These are phyloP conservation scores for Spea multiplicata DNA, from an alignment of 2,113 vertebrate genomes.

Conservation along the genomic window DNA sequence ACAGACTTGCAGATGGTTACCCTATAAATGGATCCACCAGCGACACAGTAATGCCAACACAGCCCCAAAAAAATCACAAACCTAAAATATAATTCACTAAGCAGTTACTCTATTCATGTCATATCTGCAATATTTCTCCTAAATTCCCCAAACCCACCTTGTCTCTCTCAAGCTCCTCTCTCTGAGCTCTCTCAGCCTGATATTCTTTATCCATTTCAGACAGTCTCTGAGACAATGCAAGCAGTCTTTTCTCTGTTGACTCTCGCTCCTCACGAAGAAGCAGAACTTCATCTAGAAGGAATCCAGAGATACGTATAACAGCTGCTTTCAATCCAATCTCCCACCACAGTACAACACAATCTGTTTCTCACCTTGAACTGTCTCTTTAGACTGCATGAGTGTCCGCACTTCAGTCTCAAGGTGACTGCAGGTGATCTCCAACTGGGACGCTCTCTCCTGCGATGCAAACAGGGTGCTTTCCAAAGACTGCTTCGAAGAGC, in stretches of 20 bases:
- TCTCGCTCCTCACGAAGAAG: conserved; percentile 18
- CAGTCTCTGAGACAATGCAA: conserved; percentile 5
- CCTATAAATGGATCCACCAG: neutral
- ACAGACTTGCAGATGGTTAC: too few relatives aligned
- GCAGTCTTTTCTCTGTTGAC: conserved; percentile 5
- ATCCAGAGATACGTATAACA: neutral
- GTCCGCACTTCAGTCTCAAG: conserved; percentile 68
- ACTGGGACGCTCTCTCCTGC: conserved; percentile 66
- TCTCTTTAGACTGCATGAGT: conserved; percentile 72
- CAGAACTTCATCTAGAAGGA: conserved; percentile 24
- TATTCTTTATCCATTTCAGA: conserved; percentile 31
- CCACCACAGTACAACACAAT: neutral
- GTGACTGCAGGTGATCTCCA: conserved; percentile 68
- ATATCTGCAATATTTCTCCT: neutral
- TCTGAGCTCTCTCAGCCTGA: neutral
- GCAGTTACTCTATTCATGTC: too few relatives aligned
- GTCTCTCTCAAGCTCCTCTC: neutral
- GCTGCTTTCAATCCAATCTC: neutral
- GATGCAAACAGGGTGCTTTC: conserved; percentile 70
- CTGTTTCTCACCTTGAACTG: conserved; percentile 70
- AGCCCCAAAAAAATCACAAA: too few relatives aligned
- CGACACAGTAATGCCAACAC: too few relatives aligned
- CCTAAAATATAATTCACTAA: too few relatives aligned
- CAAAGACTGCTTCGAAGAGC: conserved; percentile 65
- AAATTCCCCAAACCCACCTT: neutral